Conservation (phyloP, 2,113 vertebrate genomes). For the Zapornia atra region DNA sequence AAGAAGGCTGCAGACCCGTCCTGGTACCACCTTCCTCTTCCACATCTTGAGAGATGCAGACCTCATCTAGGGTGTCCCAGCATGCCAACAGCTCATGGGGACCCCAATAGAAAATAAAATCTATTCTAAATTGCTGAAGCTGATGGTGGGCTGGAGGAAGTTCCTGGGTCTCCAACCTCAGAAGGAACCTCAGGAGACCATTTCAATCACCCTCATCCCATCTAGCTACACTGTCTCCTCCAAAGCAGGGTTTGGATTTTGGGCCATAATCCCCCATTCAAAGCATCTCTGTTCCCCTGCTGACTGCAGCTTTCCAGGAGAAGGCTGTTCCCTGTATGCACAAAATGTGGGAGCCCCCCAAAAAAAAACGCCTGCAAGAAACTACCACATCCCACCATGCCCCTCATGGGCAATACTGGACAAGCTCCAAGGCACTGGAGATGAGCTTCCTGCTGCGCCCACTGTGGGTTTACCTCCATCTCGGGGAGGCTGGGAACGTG, state of each 20-base stretch:
- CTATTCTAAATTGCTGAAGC: background rate
- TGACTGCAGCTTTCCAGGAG: background rate
- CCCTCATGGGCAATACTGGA: background rate
- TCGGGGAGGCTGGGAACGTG: background rate
- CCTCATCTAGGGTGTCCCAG: background rate
- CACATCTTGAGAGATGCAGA: accelerated
- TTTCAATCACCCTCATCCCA: accelerated
- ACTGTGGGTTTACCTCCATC: background rate
- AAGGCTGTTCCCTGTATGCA: background rate
- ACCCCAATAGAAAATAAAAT: background rate
- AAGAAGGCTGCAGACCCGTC: background rate
- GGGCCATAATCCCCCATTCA: background rate
- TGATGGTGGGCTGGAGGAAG: background rate
- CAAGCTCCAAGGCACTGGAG: accelerated
- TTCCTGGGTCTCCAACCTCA: background rate
- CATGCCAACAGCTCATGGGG: accelerated
- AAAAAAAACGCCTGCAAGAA: accelerated
- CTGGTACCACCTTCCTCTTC: background rate
- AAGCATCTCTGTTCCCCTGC: background rate
- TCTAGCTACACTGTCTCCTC: accelerated
- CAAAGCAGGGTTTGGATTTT: background rate
- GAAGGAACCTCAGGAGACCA: background rate
- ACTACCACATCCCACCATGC: accelerated
- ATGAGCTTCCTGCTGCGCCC: accelerated
- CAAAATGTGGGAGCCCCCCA: background rate